Conservation (phyloP, 2,888 invertebrate genomes). For the Dicycla oo region DNA sequence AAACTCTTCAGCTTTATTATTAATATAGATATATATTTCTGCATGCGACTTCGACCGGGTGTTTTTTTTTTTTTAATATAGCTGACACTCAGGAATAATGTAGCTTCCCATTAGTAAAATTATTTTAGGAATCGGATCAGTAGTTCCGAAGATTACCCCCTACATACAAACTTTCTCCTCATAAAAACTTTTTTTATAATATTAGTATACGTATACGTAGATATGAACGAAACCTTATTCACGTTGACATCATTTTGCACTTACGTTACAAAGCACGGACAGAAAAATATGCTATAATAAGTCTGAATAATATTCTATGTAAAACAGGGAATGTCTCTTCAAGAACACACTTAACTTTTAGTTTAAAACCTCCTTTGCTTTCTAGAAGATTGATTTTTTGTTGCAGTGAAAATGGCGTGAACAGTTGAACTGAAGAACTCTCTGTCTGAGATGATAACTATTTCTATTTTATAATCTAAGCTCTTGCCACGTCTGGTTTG, state of each 20-base stretch:
- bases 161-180: neutral
- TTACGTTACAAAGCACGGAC: slow-evolving; percentile 13
- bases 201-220: neutral
- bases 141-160: neutral
- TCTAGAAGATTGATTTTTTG: slow-evolving; percentile 18
- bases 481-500: neutral
- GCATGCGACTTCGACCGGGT: too few species aligned
- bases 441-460: slow-evolving; percentile 3
- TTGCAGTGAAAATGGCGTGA: slow-evolving; percentile 12
- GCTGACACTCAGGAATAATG: too few species aligned
- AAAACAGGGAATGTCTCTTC: slow-evolving; percentile 36
- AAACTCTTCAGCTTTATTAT: too few species aligned
- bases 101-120: too few species aligned
- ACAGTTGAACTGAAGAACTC: slow-evolving; percentile 8
- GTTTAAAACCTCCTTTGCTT: slow-evolving; percentile 27
- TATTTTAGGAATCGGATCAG: too few species aligned
- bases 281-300: slow-evolving; percentile 38
- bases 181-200: neutral
- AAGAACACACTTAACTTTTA: slow-evolving; percentile 19
- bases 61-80: too few species aligned
- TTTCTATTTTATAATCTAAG: neutral
- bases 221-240: slow-evolving; percentile 10
- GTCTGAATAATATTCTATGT: slow-evolving; percentile 25
- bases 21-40: too few species aligned
- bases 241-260: slow-evolving; percentile 55